phyloP scores from a whole-genome alignment of 2,797 vertebrate genomes.

The Sitta carolinensis region DNA sequence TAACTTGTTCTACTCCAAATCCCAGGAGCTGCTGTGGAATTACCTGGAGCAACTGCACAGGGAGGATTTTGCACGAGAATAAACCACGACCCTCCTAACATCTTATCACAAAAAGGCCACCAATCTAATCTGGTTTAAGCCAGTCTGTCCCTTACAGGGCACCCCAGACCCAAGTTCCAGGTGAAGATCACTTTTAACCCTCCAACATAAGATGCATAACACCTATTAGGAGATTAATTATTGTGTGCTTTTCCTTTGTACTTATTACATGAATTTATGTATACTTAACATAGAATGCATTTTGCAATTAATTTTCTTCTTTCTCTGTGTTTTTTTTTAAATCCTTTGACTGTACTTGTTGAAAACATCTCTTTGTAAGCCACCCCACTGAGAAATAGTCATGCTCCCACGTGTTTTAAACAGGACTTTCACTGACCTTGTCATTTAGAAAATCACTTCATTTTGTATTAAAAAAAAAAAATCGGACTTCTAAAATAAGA shows the following conservation, averaged over 20 bases:
- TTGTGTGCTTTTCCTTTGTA: neutral
- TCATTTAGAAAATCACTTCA: slow-evolving; percentile 4
- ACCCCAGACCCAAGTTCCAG: neutral
- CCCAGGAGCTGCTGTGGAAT: neutral
- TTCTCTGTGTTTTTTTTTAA: neutral
- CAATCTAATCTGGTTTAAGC: neutral
- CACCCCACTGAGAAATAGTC: neutral
- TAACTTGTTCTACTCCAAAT: neutral
- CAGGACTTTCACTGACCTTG: slow-evolving; percentile 3
- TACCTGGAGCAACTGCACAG: accelerated
- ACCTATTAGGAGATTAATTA: neutral
- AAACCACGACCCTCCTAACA: neutral
- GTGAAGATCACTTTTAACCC: neutral
- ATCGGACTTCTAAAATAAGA: neutral
- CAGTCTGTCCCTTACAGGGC: neutral
- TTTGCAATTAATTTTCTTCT: neutral
- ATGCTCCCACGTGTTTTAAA: neutral
- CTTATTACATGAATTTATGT: neutral
- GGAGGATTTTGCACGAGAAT: neutral
- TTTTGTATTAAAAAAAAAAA: neutral
- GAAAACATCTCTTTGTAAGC: neutral
- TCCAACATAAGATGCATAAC: neutral
- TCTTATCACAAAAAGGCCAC: accelerated
- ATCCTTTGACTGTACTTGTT: neutral
- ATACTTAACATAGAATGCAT: neutral